Evolutionary conservation across 2,113 vertebrate species (phyloP), one percentile per base, ranked within the genome.

Genomic region (Dipodomys stephensi): DNA sequence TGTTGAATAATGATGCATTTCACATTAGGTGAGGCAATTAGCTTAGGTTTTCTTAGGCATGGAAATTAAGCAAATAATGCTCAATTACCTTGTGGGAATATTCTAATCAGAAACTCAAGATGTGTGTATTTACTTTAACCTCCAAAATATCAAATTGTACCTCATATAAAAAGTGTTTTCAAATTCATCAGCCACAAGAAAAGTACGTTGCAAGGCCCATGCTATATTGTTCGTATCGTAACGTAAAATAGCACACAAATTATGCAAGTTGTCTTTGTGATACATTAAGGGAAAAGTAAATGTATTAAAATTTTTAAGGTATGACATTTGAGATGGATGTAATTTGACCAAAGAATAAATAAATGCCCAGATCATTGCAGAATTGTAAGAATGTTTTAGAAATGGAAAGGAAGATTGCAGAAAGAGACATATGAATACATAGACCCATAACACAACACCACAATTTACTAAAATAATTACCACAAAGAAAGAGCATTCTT

Each of bases 21-120:
- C 72, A 79, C 73, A 88, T 88, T 95, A 96, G 83, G 80, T 92
- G 78, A 95, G 85, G 46, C 64, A 96, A 94, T 95, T 97, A 93
- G n/a, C 77, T 87, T 91, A 87, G 39, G 65, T 69, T 95, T 95
- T 13, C n/a, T 83, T 93, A 23, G 53, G 44, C 87, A 83, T 90
- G 89, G 91, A 87, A 94, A 93, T 74, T 49, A 68, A 94, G 81
- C 67, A 96, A 88, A 90, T 78, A 95, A 86, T 87, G 35, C 20
- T 39, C 65, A 88, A 65, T 74, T 92, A 87, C 73, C 27, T 91
- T 84, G 28, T 86, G 73, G 7, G 35, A 78, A 81, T 62, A 91
- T 64, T 92, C 32, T 88, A 88, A 92, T 73, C 30, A 93, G 76
- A 93, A 90, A 88, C 44, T 90, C 46, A 92, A 83, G 27, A 79